Conservation (phyloP, 1,140 invertebrate species). For the Neodiprion pinetum region DNA sequence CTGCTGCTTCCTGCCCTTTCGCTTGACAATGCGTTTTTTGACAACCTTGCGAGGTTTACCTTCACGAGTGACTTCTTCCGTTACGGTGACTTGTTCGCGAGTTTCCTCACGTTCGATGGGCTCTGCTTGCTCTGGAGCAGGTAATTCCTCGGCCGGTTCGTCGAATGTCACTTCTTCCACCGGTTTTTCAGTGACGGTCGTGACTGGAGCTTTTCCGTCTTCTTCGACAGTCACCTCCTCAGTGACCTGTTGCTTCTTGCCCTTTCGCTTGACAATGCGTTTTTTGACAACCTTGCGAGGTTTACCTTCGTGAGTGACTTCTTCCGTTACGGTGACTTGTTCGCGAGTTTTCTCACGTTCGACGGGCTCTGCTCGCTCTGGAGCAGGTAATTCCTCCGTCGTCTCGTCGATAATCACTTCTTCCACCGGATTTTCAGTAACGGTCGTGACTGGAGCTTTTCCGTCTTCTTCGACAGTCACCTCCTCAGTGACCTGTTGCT, state of each 20-base stretch:
- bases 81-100: too few relatives aligned
- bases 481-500: too few relatives aligned
- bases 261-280: constrained; percentile 52
- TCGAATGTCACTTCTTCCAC: constrained; percentile 15
- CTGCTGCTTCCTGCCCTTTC: too few relatives aligned
- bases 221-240: constrained; percentile 55
- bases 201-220: constrained; percentile 43
- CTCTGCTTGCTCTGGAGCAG: too few relatives aligned
- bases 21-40: too few relatives aligned
- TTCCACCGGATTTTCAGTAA: too few relatives aligned
- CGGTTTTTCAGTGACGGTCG: constrained; percentile 15
- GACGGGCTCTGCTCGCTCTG: constrained; percentile 43
- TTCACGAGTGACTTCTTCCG: too few relatives aligned
- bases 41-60: too few relatives aligned
- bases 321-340: constrained; percentile 30
- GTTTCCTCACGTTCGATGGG: too few relatives aligned
- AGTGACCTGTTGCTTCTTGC: constrained; percentile 52
- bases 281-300: constrained; percentile 42
- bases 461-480: too few relatives aligned
- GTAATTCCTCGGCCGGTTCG: too few relatives aligned
- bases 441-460: too few relatives aligned
- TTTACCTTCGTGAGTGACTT: constrained; percentile 45
- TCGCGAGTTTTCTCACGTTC: constrained; percentile 34
- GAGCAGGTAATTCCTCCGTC: constrained; percentile 44
- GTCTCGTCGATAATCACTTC: constrained; percentile 39